phyloP scores from a whole-genome alignment of 2,888 invertebrate species.

The Hydraecia micacea region DNA sequence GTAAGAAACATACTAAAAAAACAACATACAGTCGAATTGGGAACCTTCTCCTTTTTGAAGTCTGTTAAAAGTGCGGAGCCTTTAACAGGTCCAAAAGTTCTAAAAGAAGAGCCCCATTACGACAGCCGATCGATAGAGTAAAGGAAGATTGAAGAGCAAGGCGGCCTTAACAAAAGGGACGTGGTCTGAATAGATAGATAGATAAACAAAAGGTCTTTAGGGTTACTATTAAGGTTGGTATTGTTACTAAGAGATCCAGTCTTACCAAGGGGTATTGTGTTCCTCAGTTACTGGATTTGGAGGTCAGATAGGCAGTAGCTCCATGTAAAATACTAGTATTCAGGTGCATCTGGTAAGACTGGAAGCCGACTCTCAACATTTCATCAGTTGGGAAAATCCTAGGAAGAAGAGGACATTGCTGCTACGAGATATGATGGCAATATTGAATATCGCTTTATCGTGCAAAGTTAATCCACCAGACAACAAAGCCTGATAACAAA shows the following conservation, averaged over 20 bases:
- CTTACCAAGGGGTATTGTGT: neutral
- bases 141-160: constrained; percentile 15
- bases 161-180: neutral
- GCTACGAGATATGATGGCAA: neutral
- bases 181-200: constrained; percentile 38
- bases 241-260: constrained; percentile 3
- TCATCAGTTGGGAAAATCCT: neutral
- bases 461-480: constrained; percentile 12
- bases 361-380: neutral
- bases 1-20: too few relatives aligned
- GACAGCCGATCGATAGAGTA: constrained; percentile 24
- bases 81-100: neutral
- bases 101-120: neutral
- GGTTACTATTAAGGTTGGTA: neutral
- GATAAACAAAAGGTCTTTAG: constrained; percentile 2
- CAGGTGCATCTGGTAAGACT: neutral
- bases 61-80: neutral
- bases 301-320: neutral
- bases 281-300: too few relatives aligned
- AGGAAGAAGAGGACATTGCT: neutral
- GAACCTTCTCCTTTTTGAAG: too few relatives aligned
- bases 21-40: too few relatives aligned
- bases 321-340: neutral
- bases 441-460: constrained; percentile 30
- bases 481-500: constrained; percentile 37